Evolutionary conservation across 2,888 invertebrate genomes (phyloP).

Genomic region (Netelia melanura): DNA sequence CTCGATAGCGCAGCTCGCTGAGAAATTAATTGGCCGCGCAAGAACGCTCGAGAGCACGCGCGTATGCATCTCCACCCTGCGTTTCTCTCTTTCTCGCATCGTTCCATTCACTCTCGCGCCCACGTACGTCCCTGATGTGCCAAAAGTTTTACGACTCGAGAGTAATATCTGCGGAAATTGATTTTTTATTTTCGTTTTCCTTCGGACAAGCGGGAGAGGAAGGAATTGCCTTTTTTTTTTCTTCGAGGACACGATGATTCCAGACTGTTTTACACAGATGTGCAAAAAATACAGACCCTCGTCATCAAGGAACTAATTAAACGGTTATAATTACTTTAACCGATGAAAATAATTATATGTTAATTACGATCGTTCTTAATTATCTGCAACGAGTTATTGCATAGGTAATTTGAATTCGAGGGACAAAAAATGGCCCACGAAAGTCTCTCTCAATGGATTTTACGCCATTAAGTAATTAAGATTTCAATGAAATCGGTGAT

Average conservation of each 20-base stretch:
- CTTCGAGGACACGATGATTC: no score
- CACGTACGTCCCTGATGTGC: conserved; percentile 58
- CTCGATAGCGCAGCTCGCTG: conserved; percentile 78
- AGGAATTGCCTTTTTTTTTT: background rate
- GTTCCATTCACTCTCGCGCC: conserved; percentile 56
- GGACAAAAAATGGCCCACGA: background rate
- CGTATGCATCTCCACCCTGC: background rate
- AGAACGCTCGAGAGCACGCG: conserved; percentile 46
- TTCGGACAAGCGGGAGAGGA: background rate
- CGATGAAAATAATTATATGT: background rate
- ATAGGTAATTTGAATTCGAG: background rate
- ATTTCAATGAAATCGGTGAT: conserved; percentile 54
- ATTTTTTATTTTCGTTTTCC: background rate
- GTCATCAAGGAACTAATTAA: background rate
- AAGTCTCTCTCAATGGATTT: conserved; percentile 34
- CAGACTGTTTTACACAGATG: no score
- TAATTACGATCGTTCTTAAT: background rate
- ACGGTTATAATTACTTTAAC: background rate
- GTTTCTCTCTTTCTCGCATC: conserved; percentile 35
- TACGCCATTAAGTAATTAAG: conserved; percentile 46
- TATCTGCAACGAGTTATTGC: background rate
- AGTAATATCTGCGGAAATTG: conserved; percentile 21
- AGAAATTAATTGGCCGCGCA: conserved; percentile 81
- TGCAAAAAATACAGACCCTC: background rate
- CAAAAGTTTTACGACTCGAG: conserved; percentile 46